A percentile compares a stretch with the other conserved stretches of the same genome.
Conservation (phyloP, 2,797 vertebrate genomes). For the Poeciliopsis infans region DNA sequence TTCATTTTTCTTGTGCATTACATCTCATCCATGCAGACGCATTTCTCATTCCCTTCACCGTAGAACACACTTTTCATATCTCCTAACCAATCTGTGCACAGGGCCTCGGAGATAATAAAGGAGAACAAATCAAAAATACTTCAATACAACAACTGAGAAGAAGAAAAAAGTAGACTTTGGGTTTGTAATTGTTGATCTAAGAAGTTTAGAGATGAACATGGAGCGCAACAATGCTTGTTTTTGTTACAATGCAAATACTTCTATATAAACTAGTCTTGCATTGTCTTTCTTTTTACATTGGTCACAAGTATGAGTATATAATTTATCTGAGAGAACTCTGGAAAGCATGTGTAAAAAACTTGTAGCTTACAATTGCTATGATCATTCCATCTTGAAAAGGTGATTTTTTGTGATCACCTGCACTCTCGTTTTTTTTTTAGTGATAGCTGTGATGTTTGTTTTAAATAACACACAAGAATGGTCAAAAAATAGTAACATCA, state of each 20-base stretch:
- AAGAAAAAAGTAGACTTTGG: conserved; percentile 20
- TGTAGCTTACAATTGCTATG: background rate
- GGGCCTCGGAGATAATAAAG: conserved; percentile 21
- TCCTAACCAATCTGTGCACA: conserved; percentile 25
- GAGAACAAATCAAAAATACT: conserved; percentile 10
- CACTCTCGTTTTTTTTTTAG: background rate
- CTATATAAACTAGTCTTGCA: background rate
- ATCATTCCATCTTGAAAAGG: background rate
- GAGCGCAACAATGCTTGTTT: conserved; percentile 8
- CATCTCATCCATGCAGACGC: conserved; percentile 62
- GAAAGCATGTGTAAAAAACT: background rate
- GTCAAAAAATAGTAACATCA: background rate
- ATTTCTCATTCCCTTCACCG: conserved; percentile 51
- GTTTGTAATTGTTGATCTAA: conserved; percentile 26
- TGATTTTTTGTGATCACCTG: background rate
- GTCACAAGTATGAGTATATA: background rate
- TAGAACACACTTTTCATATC: conserved; percentile 40
- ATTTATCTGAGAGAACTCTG: background rate
- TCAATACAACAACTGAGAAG: conserved; percentile 20
- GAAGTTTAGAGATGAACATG: background rate
- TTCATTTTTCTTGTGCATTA: conserved; percentile 70
- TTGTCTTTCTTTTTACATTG: conserved; percentile 21
- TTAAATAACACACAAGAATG: background rate
- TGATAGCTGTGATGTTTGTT: background rate
- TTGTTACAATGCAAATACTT: background rate